phyloP scores from a whole-genome alignment of 2,797 vertebrate species.

The Odontamblyopus rebecca region DNA sequence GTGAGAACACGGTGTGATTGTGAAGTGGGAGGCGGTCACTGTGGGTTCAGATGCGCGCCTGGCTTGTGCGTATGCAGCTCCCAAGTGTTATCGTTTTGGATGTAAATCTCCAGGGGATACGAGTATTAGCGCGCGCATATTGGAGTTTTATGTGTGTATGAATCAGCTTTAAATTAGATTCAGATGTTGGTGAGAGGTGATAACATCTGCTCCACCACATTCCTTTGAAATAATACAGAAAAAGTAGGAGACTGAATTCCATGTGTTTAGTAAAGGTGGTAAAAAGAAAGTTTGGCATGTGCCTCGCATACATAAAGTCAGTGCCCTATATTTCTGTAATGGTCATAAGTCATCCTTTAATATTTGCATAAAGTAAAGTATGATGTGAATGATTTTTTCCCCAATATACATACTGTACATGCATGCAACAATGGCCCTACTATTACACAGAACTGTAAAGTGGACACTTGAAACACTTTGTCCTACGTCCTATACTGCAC shows the following conservation, averaged over 20 bases:
- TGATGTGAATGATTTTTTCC: no score
- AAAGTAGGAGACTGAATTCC: not conserved
- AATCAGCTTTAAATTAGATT: not conserved
- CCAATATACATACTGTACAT: no score
- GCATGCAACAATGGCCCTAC: no score
- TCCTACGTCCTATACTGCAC: no score
- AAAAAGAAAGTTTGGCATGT: no score
- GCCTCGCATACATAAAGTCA: no score
- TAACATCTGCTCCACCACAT: not conserved
- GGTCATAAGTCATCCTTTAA: no score
- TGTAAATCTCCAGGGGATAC: not conserved
- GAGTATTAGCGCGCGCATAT: not conserved
- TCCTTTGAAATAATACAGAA: not conserved
- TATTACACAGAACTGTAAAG: no score
- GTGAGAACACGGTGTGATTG: conserved; percentile 20
- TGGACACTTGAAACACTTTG: no score
- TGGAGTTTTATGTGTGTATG: not conserved
- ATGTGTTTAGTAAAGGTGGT: no score
- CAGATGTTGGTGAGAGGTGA: conserved; percentile 5
- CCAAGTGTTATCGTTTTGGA: not conserved
- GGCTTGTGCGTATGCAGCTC: not conserved
- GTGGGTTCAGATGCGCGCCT: conserved; percentile 10
- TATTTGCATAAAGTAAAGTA: no score
- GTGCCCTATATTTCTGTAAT: no score
- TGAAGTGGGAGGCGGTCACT: conserved; percentile 18